Base-by-base conservation (phyloP, 1,140 invertebrate species). In the Apis florea region DNA sequence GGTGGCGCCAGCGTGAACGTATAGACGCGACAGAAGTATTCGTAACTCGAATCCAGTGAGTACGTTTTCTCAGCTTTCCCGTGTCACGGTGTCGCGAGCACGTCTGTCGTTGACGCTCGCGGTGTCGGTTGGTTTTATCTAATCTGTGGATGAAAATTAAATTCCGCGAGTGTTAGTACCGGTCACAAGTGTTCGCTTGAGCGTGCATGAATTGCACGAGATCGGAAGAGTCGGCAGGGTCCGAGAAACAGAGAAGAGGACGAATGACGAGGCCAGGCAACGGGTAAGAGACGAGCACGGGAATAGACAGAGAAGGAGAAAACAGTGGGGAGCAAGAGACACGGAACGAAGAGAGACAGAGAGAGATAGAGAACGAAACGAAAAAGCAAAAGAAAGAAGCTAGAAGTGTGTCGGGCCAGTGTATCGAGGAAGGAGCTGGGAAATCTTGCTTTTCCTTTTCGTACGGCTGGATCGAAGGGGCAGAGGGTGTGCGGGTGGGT, bases 61-160 rank as follows among this genome's bases (percentile, higher is more conserved):
- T 86, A 70, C 82, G 70, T 83, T 79, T 61, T 78, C 75, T 67
- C 61, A 83, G 86, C 86, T 88, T 88, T 88, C 83, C 68, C 87
- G 86, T 88, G 81, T 88, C 80, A 83, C 73, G 77, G 86, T 87
- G 75, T 84, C 78, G 82, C 61, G 80, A 64, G 79, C 80, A 74
- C 76, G 75, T 72, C 72, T 79, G 70, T 86, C 78, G 66, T 81
- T 78, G 82, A 80, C 80, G 68, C 67, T 84, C 73, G 83, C 59
- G 70, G 84, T 77, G 61, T 73, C 64, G 56, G 68, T 79, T 69
- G 49, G 63, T 49, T 80, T 83, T 75, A 80, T 84, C 79, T 84
- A 82, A 84, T 79, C 72, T 56, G 49, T 24, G 24, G 40, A 61
- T 21, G 59, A 61, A 76, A 54, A 81, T 67, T 64, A 11, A 66